Evolutionary conservation across 1,140 invertebrate genomes (phyloP).

Genomic region (Cryptotermes secundus): DNA sequence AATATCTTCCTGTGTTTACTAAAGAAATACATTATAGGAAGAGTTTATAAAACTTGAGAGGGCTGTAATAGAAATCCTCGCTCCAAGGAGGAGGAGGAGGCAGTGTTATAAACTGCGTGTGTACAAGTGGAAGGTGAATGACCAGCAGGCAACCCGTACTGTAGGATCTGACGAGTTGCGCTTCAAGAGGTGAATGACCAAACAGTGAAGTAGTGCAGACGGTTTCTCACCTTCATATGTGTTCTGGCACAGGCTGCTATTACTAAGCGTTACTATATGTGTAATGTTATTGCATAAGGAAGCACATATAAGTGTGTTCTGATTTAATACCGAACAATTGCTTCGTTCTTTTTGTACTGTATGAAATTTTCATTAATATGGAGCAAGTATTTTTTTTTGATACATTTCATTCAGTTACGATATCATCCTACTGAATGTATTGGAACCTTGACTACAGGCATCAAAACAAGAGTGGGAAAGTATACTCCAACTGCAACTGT

Average conservation of each 20-base stretch:
- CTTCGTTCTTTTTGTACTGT: no score
- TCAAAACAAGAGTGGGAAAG: no score
- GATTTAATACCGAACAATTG: no score
- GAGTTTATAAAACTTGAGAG: not conserved
- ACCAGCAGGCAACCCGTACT: conserved; percentile 22
- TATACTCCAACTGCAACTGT: no score
- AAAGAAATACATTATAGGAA: not conserved
- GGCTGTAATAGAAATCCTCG: not conserved
- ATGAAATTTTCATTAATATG: no score
- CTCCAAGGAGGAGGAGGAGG: no score
- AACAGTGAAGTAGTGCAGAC: not conserved
- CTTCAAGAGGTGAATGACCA: conserved; percentile 25
- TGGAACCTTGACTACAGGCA: no score
- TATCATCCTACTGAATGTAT: no score
- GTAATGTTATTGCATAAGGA: not conserved
- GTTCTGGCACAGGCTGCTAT: not conserved
- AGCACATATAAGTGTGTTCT: not conserved
- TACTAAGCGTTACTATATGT: not conserved
- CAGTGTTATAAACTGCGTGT: not conserved
- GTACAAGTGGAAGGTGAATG: conserved; percentile 24
- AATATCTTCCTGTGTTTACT: not conserved
- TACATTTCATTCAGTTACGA: no score
- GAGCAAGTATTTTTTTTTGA: no score
- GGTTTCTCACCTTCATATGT: not conserved
- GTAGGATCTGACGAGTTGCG: conserved; percentile 24